phyloP scores from a whole-genome alignment of 2,113 vertebrate species.

The Vimba vimba region DNA sequence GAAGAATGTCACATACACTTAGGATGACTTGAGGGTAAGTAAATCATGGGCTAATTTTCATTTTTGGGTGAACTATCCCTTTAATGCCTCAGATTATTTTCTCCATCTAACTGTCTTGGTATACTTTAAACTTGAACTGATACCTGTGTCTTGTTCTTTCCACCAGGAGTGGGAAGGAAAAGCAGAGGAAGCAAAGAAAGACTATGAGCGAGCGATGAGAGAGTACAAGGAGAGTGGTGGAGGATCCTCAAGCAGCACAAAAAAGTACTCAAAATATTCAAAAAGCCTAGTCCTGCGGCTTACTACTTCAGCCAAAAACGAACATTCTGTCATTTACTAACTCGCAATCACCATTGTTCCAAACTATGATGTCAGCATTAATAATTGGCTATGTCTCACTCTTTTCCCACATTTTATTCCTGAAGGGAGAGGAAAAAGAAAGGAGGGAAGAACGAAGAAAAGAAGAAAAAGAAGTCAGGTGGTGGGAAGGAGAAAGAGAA shows the following conservation, averaged over 20 bases:
- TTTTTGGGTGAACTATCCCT: too few relatives aligned
- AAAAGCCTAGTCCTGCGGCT: not conserved
- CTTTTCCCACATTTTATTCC: not conserved
- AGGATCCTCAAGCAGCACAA: constrained; percentile 46
- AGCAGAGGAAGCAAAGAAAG: constrained; percentile 81
- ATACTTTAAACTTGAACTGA: not conserved
- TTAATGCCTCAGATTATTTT: not conserved
- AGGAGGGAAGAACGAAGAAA: constrained; percentile 71
- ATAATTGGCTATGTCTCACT: not conserved
- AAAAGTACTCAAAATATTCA: constrained; percentile 48
- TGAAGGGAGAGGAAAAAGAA: constrained; percentile 77
- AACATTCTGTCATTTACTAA: not conserved
- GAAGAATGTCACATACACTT: too few relatives aligned
- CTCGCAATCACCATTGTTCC: not conserved
- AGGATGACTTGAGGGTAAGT: too few relatives aligned
- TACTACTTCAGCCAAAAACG: not conserved
- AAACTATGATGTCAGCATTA: not conserved
- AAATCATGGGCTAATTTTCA: too few relatives aligned
- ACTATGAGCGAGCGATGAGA: constrained; percentile 86
- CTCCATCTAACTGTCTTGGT: not conserved
- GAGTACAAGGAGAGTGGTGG: constrained; percentile 80
- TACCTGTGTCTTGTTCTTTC: not conserved
- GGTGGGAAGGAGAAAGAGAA: constrained; percentile 62
- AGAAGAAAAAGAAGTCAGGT: constrained; percentile 71
- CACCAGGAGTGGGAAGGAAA: constrained; percentile 85